Base-by-base conservation (phyloP, 2,113 vertebrate genomes). In the Callipepla squamata region DNA sequence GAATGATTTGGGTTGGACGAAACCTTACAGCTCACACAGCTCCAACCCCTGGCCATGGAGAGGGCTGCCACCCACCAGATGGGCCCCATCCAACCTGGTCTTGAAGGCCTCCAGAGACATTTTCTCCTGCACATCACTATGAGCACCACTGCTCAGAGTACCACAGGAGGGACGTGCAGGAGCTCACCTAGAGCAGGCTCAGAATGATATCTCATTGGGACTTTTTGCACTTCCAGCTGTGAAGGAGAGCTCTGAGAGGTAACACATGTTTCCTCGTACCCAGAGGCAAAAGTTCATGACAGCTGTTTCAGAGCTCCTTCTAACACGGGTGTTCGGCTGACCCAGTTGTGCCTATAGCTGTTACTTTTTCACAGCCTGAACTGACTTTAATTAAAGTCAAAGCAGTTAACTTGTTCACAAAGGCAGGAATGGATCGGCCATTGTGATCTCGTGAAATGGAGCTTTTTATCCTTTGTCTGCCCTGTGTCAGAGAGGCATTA, bases 161-260 rank as follows among this genome's bases (percentile, higher is more conserved):
- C 0, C 1, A 8, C 0, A 1, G 13, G 42, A 88, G 42, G 65
- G 61, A 44, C 11, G 1, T 0, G 3, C 6, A 21, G 67, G 67
- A 70, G 50, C 38, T 62, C 45, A 20, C n/a, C 34, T 16, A 9
- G 15, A 20, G 25, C 16, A 58, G n/a, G 42, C n/a, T 26, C 6
- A 9, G 9, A 1, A 2, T 2, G 4, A 21, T 9, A 47, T 15
- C 17, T 6, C 8, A 4, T 45, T 30, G 21, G n/a, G 59, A 45
- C 5, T 22, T 87, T 51, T 69, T 65, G 45, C 11, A 8, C 58
- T 81, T 40, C 47, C 2, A 34, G 40, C 34, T 45, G 74, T 13
- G 36, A 79, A 68, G n/a, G 26, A 93, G 78, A 57, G 38, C 47
- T 78, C 87, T 1, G 8, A 87, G 59, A 69, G 25, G 4, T 57